Evolutionary conservation across 2,797 vertebrate genomes (phyloP).

Genomic region (Atherinosoma microstoma): DNA sequence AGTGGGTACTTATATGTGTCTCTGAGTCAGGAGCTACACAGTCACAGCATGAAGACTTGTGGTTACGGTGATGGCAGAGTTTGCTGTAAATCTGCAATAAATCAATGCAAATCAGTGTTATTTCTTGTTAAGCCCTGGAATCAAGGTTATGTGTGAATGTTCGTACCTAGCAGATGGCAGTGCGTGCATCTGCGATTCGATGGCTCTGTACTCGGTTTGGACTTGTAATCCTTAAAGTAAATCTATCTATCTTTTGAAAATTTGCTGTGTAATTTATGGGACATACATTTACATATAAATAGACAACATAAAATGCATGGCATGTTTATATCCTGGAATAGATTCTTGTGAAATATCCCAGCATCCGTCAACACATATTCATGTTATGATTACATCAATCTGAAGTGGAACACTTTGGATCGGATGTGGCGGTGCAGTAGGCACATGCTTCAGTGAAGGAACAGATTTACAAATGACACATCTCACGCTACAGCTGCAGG

Average conservation of each 20-base stretch:
- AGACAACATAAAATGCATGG: background rate
- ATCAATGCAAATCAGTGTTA: background rate
- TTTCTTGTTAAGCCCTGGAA: background rate
- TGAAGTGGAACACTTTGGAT: background rate
- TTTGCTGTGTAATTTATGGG: background rate
- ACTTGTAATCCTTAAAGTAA: background rate
- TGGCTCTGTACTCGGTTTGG: background rate
- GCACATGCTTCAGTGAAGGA: background rate
- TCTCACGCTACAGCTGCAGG: constrained; percentile 9
- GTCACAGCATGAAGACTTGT: background rate
- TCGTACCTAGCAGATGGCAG: background rate
- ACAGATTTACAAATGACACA: constrained; percentile 4
- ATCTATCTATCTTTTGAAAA: background rate
- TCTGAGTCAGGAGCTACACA: background rate
- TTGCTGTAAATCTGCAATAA: background rate
- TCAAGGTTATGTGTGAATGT: background rate
- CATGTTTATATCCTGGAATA: background rate
- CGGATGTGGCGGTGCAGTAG: background rate
- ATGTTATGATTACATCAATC: background rate
- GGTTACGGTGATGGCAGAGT: background rate
- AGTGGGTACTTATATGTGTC: background rate
- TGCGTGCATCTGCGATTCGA: background rate
- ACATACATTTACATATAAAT: constrained; percentile 23
- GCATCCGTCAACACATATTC: background rate
- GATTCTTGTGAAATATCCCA: constrained; percentile 6